A percentile compares a stretch with the other conserved stretches of the same genome.
Conservation (phyloP, 2,113 vertebrate genomes). For the Callocephalon fimbriatum region DNA sequence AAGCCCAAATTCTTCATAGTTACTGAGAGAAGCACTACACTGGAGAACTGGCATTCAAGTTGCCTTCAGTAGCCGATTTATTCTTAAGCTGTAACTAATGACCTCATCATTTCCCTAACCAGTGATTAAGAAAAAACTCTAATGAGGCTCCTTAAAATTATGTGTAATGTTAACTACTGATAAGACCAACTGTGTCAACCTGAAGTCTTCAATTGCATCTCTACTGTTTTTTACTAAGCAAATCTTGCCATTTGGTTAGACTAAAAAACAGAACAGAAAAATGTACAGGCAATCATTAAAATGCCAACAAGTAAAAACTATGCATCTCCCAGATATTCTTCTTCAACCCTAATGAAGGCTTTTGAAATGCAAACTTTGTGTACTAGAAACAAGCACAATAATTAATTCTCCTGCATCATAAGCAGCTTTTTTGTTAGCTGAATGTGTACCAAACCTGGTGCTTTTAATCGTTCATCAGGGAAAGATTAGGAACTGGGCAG, state of each 20-base stretch:
- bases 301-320: background rate
- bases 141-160: background rate
- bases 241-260: background rate
- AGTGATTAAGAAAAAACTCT: background rate
- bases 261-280: background rate
- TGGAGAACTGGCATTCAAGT: background rate
- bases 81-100: background rate
- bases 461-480: background rate
- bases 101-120: background rate
- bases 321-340: background rate
- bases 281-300: background rate
- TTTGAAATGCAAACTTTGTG: background rate
- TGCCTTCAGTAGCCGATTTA: background rate
- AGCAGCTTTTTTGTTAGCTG: background rate
- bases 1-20: background rate
- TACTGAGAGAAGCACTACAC: background rate
- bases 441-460: background rate
- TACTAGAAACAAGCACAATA: background rate
- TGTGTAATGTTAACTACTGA: background rate
- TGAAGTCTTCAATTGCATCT: background rate
- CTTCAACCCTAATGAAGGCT: background rate
- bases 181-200: background rate
- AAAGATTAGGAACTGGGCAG: background rate
- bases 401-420: background rate
- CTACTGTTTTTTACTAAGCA: background rate